Conservation (phyloP, 2,888 invertebrate genomes). For the Caenorhabditis sulstoni region DNA sequence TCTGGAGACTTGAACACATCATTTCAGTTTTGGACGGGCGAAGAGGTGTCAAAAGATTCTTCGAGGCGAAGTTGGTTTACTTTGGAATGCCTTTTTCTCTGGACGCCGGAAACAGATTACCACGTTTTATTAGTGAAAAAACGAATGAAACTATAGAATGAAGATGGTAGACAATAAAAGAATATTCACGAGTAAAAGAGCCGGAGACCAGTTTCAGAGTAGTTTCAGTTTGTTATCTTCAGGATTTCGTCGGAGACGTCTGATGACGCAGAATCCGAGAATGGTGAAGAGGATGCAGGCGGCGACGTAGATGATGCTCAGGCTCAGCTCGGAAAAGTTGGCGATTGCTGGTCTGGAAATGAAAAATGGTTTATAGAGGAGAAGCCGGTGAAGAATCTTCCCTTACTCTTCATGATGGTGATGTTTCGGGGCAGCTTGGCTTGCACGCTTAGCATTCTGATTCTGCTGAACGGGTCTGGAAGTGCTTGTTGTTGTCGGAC, state of each 20-base stretch:
- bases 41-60: no score
- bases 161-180: no score
- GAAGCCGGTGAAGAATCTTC: no score
- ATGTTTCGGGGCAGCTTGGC: no score
- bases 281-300: conserved; percentile 32
- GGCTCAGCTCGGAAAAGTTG: background rate
- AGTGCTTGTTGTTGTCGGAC: background rate
- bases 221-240: conserved; percentile 28
- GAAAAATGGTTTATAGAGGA: background rate
- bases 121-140: background rate
- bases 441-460: no score
- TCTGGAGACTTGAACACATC: conserved; percentile 2
- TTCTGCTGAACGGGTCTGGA: background rate
- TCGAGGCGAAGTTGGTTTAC: no score
- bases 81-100: no score
- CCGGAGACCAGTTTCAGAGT: background rate
- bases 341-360: background rate
- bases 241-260: conserved; percentile 23
- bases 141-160: background rate
- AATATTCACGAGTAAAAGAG: background rate
- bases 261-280: conserved; percentile 14
- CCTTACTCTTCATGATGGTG: no score
- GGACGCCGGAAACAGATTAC: background rate
- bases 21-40: background rate
- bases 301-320: conserved; percentile 12